A percentile compares a stretch with the other conserved stretches of the same genome.
These are phyloP conservation scores for Atherinomorus stipes DNA, from an alignment of 2,113 vertebrate species.

Conservation along the genomic window DNA sequence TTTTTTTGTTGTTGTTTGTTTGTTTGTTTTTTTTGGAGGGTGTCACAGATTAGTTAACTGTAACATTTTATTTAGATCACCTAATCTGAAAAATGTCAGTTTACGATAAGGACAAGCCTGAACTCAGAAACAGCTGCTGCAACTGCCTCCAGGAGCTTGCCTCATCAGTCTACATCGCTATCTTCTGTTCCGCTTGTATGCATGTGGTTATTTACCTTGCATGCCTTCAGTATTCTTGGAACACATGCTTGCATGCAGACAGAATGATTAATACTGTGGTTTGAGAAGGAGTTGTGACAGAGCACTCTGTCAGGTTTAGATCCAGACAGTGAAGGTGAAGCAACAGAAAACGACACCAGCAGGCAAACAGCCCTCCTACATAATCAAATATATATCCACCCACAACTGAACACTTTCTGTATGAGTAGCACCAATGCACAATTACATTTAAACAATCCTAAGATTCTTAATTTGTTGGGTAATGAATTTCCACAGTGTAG, in stretches of 20 bases:
- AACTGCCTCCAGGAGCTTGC: constrained; percentile 9
- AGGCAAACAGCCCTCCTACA: constrained; percentile 20
- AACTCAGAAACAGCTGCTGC: not conserved
- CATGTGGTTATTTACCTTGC: constrained; percentile 13
- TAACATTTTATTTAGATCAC: too few species aligned
- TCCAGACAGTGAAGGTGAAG: constrained; percentile 38
- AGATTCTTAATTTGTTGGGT: constrained; percentile 3
- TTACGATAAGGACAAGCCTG: constrained; percentile 1
- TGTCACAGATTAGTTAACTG: not conserved
- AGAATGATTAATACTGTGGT: constrained; percentile 25
- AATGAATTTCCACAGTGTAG: not conserved
- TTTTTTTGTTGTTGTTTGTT: too few species aligned
- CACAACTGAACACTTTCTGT: not conserved
- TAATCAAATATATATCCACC: constrained; percentile 14
- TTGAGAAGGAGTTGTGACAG: not conserved
- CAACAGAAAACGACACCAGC: constrained; percentile 15
- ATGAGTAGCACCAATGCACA: constrained; percentile 28
- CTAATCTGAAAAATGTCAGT: not conserved
- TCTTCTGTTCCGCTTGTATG: constrained; percentile 9
- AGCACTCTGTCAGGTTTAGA: constrained; percentile 17
- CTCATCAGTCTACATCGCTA: constrained; percentile 27
- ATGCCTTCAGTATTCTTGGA: constrained; percentile 6
- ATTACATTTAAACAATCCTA: not conserved
- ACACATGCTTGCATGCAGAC: constrained; percentile 21
- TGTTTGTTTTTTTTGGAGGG: not conserved